Conservation (phyloP, 2,797 vertebrate genomes). For the Vespertilio murinus region DNA sequence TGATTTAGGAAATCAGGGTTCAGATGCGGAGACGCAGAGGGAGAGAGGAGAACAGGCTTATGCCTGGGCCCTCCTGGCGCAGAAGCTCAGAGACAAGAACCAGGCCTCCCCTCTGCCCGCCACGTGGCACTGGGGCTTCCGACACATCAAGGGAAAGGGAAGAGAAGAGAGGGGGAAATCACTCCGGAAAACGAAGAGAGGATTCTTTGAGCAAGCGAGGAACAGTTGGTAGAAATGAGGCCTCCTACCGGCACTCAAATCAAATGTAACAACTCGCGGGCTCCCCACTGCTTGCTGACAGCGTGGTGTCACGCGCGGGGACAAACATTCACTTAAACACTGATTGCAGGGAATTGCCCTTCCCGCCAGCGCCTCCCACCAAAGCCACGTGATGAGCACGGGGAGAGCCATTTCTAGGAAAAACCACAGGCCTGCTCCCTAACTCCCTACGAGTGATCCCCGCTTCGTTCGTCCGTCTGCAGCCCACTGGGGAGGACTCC, state of each 20-base stretch:
- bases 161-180: conserved; percentile 32
- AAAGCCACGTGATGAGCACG: conserved; percentile 15
- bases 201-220: conserved; percentile 80
- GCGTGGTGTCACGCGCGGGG: conserved; percentile 86
- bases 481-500: background rate
- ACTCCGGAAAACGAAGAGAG: conserved; percentile 76
- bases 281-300: conserved; percentile 88
- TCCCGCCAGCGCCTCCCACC: conserved; percentile 72
- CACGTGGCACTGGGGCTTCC: background rate
- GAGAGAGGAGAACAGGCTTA: background rate
- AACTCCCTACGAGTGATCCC: too few species aligned
- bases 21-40: conserved; percentile 31
- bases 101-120: conserved; percentile 7
- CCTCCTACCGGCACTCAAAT: conserved; percentile 90
- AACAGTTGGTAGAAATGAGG: conserved; percentile 88
- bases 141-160: conserved; percentile 5
- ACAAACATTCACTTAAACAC: conserved; percentile 91
- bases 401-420: conserved; percentile 61
- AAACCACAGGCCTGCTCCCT: background rate
- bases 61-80: background rate
- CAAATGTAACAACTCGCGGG: conserved; percentile 88
- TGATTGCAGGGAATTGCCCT: conserved; percentile 88
- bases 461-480: background rate
- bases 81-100: background rate
- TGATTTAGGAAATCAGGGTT: conserved; percentile 26